Percentiles rank a stretch among this genome's conserved stretches.
Evolutionary conservation across 92 coral and sea anemone genomes (phyloP).

Genomic region (Zoanthus gigantus): DNA sequence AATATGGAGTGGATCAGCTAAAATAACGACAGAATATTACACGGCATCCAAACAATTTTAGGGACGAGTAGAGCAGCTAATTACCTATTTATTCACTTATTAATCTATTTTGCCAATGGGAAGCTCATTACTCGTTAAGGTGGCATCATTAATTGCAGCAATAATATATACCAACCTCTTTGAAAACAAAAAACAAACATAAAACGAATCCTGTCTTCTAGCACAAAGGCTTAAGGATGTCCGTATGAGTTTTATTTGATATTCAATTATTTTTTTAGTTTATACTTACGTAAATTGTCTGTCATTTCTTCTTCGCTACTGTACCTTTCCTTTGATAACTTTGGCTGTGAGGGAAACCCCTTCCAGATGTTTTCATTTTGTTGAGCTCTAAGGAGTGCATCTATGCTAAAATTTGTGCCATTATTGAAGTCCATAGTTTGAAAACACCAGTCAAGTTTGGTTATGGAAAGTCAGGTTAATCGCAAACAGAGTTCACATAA

Average conservation of each 20-base stretch:
- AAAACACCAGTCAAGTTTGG: neutral
- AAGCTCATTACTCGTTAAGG: neutral
- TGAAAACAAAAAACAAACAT: neutral
- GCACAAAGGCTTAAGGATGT: neutral
- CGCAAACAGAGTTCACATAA: neutral
- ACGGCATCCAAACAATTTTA: no score
- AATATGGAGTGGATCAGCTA: no score
- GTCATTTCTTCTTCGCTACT: slow-evolving; percentile 8
- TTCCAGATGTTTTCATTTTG: slow-evolving; percentile 25
- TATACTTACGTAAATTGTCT: slow-evolving; percentile 43
- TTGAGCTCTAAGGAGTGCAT: slow-evolving; percentile 44
- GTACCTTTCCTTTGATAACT: slow-evolving; percentile 31
- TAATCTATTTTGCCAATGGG: neutral
- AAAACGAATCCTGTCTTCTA: neutral
- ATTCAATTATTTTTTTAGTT: neutral
- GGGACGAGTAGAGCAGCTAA: no score
- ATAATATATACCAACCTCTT: neutral
- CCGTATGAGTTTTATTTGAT: neutral
- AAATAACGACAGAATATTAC: no score
- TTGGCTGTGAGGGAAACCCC: slow-evolving; percentile 25
- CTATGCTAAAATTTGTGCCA: slow-evolving; percentile 40
- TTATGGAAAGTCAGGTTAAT: neutral
- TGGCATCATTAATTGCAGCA: neutral
- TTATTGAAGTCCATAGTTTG: slow-evolving; percentile 33
- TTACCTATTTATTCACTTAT: neutral